Evolutionary conservation across 2,797 vertebrate species (phyloP).

Genomic region (Eospalax fontanierii): DNA sequence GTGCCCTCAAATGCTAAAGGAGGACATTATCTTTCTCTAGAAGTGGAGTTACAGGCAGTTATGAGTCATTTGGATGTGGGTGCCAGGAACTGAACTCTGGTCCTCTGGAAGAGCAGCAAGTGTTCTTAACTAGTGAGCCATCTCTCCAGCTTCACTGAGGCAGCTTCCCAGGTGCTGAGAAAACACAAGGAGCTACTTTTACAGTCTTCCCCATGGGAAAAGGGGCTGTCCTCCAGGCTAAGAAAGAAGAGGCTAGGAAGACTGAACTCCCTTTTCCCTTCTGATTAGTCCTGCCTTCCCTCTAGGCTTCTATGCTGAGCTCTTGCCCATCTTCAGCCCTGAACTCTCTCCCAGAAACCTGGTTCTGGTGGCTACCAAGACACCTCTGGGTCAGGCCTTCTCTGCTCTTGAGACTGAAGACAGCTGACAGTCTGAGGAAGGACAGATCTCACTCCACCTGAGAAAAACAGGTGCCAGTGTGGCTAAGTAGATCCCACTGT

Average conservation of each 20-base stretch:
- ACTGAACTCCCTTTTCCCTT: background rate
- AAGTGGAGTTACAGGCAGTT: background rate
- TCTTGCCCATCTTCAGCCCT: slow-evolving; percentile 95
- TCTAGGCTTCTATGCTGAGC: slow-evolving; percentile 92
- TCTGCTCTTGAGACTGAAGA: slow-evolving; percentile 60
- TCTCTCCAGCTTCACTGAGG: background rate
- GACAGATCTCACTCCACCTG: background rate
- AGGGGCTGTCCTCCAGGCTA: background rate
- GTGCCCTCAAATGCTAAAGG: too few relatives aligned
- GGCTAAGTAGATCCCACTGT: background rate
- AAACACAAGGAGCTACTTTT: background rate
- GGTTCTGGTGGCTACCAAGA: slow-evolving; percentile 94
- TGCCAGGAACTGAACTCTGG: background rate
- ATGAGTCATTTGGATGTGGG: background rate
- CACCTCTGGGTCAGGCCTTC: slow-evolving; percentile 65
- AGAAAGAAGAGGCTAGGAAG: background rate
- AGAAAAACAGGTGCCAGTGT: background rate
- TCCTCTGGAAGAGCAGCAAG: background rate
- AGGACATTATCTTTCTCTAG: background rate
- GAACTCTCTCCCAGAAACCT: slow-evolving; percentile 95
- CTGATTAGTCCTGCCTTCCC: background rate
- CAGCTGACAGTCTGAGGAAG: background rate
- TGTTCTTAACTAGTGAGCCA: background rate
- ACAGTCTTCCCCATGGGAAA: background rate
- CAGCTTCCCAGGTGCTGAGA: background rate